phyloP scores from a whole-genome alignment of 1,140 invertebrate genomes.

The Calephelis nemesis region DNA sequence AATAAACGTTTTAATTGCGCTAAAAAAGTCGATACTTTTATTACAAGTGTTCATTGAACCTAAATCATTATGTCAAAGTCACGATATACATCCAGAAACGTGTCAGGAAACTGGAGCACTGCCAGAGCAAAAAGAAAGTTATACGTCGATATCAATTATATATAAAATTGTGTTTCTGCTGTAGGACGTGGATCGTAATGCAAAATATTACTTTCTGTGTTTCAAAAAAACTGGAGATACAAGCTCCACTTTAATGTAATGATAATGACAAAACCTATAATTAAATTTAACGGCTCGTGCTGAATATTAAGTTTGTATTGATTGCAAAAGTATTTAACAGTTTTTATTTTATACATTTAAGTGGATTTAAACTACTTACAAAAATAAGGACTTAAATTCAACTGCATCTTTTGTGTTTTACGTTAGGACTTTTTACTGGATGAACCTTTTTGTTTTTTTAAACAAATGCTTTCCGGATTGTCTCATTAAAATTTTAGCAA shows the following conservation, averaged over 20 bases:
- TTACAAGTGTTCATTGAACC: background rate
- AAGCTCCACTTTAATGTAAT: slow-evolving; percentile 11
- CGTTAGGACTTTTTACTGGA: too few species aligned
- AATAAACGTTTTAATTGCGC: background rate
- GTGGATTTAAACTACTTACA: background rate
- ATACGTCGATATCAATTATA: slow-evolving; percentile 8
- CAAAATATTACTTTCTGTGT: background rate
- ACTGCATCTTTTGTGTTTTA: background rate
- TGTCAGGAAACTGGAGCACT: slow-evolving; percentile 7
- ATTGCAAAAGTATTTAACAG: slow-evolving; percentile 10
- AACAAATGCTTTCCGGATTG: too few species aligned
- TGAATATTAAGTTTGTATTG: slow-evolving; percentile 7
- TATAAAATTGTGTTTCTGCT: slow-evolving; percentile 6
- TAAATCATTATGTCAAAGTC: slow-evolving; percentile 6
- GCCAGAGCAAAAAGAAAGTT: slow-evolving; percentile 6
- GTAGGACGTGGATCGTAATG: background rate
- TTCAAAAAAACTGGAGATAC: background rate
- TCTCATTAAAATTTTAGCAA: too few species aligned
- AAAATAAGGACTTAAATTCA: background rate
- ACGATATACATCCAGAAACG: slow-evolving; percentile 2
- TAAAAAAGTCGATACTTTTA: background rate
- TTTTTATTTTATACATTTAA: background rate
- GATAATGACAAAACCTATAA: slow-evolving; percentile 14
- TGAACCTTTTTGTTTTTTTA: too few species aligned
- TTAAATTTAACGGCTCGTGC: slow-evolving; percentile 14